These are phyloP conservation scores for Papilio glaucus DNA, from an alignment of 1,140 invertebrate genomes.

Conservation along the genomic window DNA sequence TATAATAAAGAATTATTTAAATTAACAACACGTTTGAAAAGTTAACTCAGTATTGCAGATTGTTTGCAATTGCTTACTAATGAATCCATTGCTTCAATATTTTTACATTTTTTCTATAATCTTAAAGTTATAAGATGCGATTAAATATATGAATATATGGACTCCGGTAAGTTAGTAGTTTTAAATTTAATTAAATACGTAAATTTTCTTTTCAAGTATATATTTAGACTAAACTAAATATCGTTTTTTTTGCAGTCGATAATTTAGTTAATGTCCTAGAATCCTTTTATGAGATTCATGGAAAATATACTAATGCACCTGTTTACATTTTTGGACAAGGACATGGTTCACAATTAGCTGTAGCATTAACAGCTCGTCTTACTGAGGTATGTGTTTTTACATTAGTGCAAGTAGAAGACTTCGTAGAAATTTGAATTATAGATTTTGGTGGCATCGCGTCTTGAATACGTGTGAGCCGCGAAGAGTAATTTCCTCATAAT, in stretches of 20 bases:
- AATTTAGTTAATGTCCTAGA: conserved; percentile 84
- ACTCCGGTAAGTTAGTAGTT: too few relatives aligned
- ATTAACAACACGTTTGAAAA: too few relatives aligned
- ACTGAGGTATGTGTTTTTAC: conserved; percentile 54
- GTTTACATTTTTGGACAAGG: conserved; percentile 88
- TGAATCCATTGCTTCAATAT: too few relatives aligned
- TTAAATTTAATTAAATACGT: too few relatives aligned
- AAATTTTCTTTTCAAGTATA: too few relatives aligned
- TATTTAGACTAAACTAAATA: background rate
- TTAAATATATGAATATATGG: too few relatives aligned
- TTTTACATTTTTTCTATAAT: too few relatives aligned
- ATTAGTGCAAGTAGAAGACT: conserved; percentile 7
- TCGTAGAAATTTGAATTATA: background rate
- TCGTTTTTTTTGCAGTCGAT: conserved; percentile 66
- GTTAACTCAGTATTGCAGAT: too few relatives aligned
- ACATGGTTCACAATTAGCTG: conserved; percentile 88
- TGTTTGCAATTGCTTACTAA: too few relatives aligned
- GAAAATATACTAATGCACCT: conserved; percentile 83
- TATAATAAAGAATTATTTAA: too few relatives aligned
- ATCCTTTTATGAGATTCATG: conserved; percentile 81
- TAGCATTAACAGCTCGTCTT: conserved; percentile 82
- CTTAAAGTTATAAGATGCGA: background rate
- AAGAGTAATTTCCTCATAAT: too few relatives aligned
- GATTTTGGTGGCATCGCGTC: background rate
- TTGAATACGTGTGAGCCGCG: too few relatives aligned